Evolutionary conservation across 2,113 vertebrate genomes (phyloP).

Genomic region (Caloenas nicobarica): DNA sequence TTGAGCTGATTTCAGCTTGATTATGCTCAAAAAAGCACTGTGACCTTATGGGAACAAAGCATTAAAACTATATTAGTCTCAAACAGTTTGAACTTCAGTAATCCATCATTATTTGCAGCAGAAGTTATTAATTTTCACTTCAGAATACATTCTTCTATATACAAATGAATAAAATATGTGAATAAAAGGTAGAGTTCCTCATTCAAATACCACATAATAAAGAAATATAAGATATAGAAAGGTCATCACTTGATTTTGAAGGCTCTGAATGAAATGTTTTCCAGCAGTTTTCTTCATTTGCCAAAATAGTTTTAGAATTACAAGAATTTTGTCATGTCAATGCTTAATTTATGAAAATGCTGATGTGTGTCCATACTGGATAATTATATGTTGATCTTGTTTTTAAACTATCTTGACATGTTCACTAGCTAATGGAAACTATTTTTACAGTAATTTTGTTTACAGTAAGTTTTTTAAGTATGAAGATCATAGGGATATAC

Average conservation of each 20-base stretch:
- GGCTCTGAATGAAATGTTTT: background rate
- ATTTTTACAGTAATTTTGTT: background rate
- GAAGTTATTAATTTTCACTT: background rate
- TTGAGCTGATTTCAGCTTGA: background rate
- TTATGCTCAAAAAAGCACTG: background rate
- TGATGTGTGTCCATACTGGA: background rate
- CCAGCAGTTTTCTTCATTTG: background rate
- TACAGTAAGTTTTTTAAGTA: background rate
- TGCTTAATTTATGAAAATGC: background rate
- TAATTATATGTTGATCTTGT: background rate
- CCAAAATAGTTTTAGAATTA: background rate
- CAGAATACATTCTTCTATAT: background rate
- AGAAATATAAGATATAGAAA: background rate
- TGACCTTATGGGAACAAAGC: background rate
- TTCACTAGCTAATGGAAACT: background rate
- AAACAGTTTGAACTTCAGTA: background rate
- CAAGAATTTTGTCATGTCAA: background rate
- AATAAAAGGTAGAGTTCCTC: background rate
- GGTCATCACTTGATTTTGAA: background rate
- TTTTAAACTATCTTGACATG: background rate
- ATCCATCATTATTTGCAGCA: background rate
- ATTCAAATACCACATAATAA: background rate
- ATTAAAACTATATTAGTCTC: background rate
- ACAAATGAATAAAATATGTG: background rate
- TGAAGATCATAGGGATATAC: background rate